These are phyloP conservation scores for Sebastes iracundus DNA, from an alignment of 2,797 vertebrate species.

Conservation along the genomic window DNA sequence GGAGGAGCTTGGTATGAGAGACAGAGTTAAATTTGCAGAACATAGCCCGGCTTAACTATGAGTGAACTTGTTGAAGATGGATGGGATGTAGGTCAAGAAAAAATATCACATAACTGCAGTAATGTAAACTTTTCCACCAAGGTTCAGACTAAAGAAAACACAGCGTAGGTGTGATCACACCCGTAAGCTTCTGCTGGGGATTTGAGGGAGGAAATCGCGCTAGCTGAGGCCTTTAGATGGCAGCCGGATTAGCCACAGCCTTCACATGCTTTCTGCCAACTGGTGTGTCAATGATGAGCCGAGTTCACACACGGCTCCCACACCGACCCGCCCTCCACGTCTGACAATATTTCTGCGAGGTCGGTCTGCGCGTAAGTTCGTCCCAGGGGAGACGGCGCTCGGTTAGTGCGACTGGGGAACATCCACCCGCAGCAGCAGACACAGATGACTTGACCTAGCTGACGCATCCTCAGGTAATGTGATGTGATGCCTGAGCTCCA, in stretches of 20 bases:
- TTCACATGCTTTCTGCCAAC: constrained; percentile 38
- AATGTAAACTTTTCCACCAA: constrained; percentile 37
- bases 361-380: background rate
- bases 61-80: constrained; percentile 33
- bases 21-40: constrained; percentile 38
- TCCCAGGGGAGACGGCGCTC: constrained; percentile 42
- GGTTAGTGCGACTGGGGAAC: constrained; percentile 43
- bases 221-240: constrained; percentile 12
- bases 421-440: constrained; percentile 38
- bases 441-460: constrained; percentile 61
- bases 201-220: constrained; percentile 30
- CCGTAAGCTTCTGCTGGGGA: constrained; percentile 34
- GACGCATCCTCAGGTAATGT: constrained; percentile 61
- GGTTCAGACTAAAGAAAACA: constrained; percentile 23
- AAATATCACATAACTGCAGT: constrained; percentile 5
- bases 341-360: constrained; percentile 42
- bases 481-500: constrained; percentile 56
- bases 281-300: constrained; percentile 39
- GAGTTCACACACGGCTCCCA: constrained; percentile 28
- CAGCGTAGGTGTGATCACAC: constrained; percentile 54
- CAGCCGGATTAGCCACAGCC: constrained; percentile 41
- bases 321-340: constrained; percentile 10
- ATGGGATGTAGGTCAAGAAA: constrained; percentile 45
- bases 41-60: constrained; percentile 25
- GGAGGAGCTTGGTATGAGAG: constrained; percentile 15